Evolutionary conservation across 2,113 vertebrate genomes (phyloP), one percentile per base, ranked within the genome.

Genomic region (Ameiurus melas): DNA sequence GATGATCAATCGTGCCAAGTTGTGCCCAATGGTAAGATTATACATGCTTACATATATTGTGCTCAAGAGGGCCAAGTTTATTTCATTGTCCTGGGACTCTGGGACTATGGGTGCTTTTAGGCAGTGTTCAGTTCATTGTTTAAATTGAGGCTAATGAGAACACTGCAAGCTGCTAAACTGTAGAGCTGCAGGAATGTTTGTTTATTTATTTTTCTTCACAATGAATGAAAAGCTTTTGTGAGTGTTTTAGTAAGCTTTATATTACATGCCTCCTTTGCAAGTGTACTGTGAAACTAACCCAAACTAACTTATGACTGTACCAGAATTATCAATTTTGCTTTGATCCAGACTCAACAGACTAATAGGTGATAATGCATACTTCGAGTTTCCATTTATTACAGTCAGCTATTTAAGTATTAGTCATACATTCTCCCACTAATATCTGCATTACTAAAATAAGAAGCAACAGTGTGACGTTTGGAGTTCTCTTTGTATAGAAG

Each of bases 1-100:
- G 88, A 97, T 99, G 9, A 92, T 93, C 93, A 95, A 80, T 89
- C 95, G 97, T 89, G 95, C 97, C 55, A 89, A 95, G 92, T 91
- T 93, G 3, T 98, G 97, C 90, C 97, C 97, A 0, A 95, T 93
- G 92, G 98, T 99, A 93, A 84, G 96, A 93, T n/a, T n/a, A n/a
- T n/a, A n/a, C n/a, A n/a, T n/a, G n/a, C n/a, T n/a, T n/a, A n/a
- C n/a, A n/a, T n/a, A n/a, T n/a, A n/a, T n/a, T n/a, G n/a, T n/a
- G 4, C 57, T 68, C 4, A 30, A 58, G 30, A 77, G 0, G 4
- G 22, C 39, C 22, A 14, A 27, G 73, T 27, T 77, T 51, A 77
- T 77, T 77, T 77, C 27, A 51, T 77, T 13, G 6, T 78, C 12
- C 25, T 78, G 22, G 39, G 4, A 36, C 17, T 8, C 8, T n/a